Evolutionary conservation across 2,888 invertebrate genomes (phyloP).

Genomic region (Drosophila infuscata): DNA sequence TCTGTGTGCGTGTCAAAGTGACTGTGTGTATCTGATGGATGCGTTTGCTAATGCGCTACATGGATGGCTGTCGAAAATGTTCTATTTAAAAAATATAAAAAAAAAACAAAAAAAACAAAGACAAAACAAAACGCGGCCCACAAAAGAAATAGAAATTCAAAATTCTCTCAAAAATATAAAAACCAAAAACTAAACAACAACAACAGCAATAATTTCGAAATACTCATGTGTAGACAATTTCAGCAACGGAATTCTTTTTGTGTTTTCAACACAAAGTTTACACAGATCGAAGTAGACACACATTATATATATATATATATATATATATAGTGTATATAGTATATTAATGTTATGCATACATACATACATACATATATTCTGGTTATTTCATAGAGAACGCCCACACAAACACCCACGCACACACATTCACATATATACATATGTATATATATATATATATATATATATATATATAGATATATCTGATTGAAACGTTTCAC

Average conservation of each 20-base stretch:
- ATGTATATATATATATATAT: background rate
- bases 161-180: constrained; percentile 31
- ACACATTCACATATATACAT: constrained; percentile 1
- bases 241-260: constrained; percentile 39
- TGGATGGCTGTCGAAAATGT: constrained; percentile 36
- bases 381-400: constrained; percentile 34
- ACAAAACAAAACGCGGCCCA: constrained; percentile 45
- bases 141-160: constrained; percentile 41
- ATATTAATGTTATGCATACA: constrained; percentile 18
- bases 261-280: constrained; percentile 58
- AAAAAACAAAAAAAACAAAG: constrained; percentile 39
- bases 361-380: constrained; percentile 11
- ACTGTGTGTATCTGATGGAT: constrained; percentile 27
- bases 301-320: background rate
- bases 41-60: constrained; percentile 42
- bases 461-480: background rate
- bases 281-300: constrained; percentile 37
- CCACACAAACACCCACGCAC: constrained; percentile 29
- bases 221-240: constrained; percentile 36
- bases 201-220: constrained; percentile 52
- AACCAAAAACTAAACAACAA: background rate
- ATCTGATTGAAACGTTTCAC: constrained; percentile 36
- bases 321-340: constrained; percentile 9
- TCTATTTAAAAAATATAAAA: constrained; percentile 54
- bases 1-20: constrained; percentile 5